Percentiles rank a stretch among this genome's conserved stretches.
Evolutionary conservation across 2,797 vertebrate species (phyloP).

Genomic region (Pseudopleuronectes americanus): DNA sequence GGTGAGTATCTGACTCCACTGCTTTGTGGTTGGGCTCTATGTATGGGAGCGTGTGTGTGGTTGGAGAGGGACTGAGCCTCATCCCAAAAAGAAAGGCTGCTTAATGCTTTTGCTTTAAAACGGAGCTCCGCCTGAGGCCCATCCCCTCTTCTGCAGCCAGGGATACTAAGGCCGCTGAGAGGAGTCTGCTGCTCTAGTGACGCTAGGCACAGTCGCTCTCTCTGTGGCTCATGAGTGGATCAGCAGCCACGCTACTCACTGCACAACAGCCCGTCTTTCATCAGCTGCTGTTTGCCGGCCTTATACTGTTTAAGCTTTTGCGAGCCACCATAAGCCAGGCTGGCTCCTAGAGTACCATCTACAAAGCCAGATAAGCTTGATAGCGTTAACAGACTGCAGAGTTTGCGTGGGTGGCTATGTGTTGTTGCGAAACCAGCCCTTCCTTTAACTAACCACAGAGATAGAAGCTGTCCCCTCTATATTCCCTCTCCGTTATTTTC

Average conservation of each 20-base stretch:
- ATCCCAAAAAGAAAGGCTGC: conserved; percentile 58
- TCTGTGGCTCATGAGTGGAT: conserved; percentile 62
- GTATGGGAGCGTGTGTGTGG: conserved; percentile 24
- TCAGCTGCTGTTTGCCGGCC: conserved; percentile 62
- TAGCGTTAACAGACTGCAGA: conserved; percentile 52
- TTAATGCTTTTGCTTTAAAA: conserved; percentile 70
- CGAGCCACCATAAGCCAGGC: conserved; percentile 64
- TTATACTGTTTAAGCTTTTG: conserved; percentile 60
- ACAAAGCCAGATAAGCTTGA: conserved; percentile 70
- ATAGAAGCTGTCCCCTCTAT: conserved; percentile 20
- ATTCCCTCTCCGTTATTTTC: conserved; percentile 31
- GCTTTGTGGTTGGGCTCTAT: conserved; percentile 47
- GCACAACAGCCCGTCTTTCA: conserved; percentile 61
- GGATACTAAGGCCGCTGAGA: conserved; percentile 61
- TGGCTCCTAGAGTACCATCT: conserved; percentile 63
- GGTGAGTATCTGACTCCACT: conserved; percentile 67
- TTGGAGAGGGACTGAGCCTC: conserved; percentile 52
- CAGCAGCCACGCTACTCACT: conserved; percentile 55
- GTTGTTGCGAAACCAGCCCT: conserved; percentile 49
- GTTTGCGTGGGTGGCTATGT: conserved; percentile 39
- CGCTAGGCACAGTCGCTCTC: conserved; percentile 30
- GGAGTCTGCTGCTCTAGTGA: conserved; percentile 50
- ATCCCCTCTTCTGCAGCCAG: conserved; percentile 51
- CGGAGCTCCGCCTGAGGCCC: conserved; percentile 65
- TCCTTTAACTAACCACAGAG: conserved; percentile 42